phyloP scores from a whole-genome alignment of 2,797 vertebrate genomes.

The Columba guinea region DNA sequence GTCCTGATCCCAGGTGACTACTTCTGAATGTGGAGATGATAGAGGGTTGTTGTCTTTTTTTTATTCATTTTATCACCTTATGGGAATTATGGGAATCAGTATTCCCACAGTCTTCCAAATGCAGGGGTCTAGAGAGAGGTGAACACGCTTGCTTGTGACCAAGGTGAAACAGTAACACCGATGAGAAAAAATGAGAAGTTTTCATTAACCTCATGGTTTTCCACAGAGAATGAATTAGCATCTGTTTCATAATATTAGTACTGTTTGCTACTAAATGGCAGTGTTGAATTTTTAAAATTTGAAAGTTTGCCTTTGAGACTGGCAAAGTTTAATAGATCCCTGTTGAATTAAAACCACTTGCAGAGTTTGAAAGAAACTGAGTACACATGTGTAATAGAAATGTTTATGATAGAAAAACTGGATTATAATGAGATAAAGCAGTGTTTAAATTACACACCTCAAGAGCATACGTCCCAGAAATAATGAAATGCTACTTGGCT shows the following conservation, averaged over 20 bases:
- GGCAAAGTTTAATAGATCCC: not conserved
- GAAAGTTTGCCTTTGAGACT: not conserved
- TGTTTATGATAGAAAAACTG: not conserved
- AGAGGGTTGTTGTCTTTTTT: not conserved
- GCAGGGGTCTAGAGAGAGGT: accelerated
- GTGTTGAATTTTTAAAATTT: not conserved
- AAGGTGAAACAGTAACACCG: not conserved
- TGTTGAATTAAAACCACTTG: not conserved
- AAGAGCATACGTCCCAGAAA: not conserved
- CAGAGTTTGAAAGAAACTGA: not conserved
- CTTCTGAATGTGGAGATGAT: not conserved
- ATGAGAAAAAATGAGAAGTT: not conserved
- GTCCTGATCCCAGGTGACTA: not conserved
- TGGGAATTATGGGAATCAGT: accelerated
- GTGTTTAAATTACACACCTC: not conserved
- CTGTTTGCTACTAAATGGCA: not conserved
- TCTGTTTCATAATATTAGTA: not conserved
- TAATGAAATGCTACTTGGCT: not conserved
- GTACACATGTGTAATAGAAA: not conserved
- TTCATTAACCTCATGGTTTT: not conserved
- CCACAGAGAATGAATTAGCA: not conserved
- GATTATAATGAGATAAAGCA: not conserved
- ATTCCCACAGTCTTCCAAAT: not conserved
- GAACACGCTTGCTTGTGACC: not conserved
- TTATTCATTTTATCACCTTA: not conserved